Base-by-base conservation (phyloP, 2,797 vertebrate species). In the Chaenodraco wilsoni region DNA sequence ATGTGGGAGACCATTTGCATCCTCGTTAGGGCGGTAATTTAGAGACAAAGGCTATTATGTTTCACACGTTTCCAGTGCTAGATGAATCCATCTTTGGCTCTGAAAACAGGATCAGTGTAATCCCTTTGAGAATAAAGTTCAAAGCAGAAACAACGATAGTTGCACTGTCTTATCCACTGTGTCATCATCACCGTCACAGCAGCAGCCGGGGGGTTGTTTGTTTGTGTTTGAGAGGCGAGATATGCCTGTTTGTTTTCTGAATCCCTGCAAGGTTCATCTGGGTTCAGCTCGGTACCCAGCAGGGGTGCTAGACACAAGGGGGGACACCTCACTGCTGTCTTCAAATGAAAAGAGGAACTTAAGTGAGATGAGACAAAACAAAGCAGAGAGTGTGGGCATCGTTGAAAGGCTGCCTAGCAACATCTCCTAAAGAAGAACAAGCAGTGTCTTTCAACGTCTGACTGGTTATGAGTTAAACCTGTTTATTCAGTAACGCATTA, bases 271-370 rank as follows among this genome's bases (percentile, higher is more conserved):
- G 82, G 85, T 84, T 91, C 74, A 88, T 78, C 5, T 23, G 81
- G 64, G 85, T 89, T 84, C 84, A 84, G 72, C 6, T 15, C 76
- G 43, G 81, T 84, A 72, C 84, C 50, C 85, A 88, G 89, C 88
- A 85, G 90, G 89, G 82, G 81, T 83, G 85, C 82, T 58, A 87
- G 84, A 89, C 83, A 86, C 69, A 58, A 76, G 74, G 82, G 86
- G 75, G 81, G 82, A 79, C 57, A 72, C 46, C 58, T 82, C 67
- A 44, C 81, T 73, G 84, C 56, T 79, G 64, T 81, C 74, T 82
- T 70, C 57, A 75, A 50, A 82, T 73, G 79, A 87, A 72, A 61
- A 65, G 62, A 31, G 57, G 67, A 86, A 91, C 85, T 82, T 65
- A 59, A 64, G 76, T 77, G 83, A 90, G 79, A 87, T 71, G 72